Evolutionary conservation across 2,113 vertebrate genomes (phyloP).

Genomic region (Xenus cinereus): DNA sequence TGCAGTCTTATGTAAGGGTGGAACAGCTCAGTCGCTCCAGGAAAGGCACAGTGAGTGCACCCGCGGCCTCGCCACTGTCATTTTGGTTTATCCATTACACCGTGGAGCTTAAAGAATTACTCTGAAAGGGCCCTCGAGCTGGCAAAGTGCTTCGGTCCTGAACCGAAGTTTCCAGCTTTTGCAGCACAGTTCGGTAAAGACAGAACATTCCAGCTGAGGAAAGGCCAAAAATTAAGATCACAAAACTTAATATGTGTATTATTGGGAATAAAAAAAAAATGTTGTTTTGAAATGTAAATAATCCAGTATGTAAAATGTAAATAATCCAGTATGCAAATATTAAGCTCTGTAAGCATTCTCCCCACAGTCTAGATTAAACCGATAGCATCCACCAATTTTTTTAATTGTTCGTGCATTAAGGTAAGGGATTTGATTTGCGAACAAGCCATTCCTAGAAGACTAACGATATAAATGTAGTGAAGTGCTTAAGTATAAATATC

Average conservation of each 20-base stretch:
- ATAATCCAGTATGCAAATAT: neutral
- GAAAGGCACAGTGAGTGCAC: neutral
- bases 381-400: neutral
- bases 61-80: neutral
- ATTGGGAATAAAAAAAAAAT: accelerated
- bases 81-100: neutral
- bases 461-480: neutral
- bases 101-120: neutral
- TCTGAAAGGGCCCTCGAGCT: conserved; percentile 11
- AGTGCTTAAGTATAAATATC: neutral
- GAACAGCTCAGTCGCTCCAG: neutral
- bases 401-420: neutral
- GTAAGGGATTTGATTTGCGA: neutral
- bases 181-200: neutral
- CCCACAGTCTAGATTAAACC: neutral
- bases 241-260: accelerated
- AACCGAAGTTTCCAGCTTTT: neutral
- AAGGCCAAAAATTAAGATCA: neutral
- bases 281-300: neutral
- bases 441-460: neutral
- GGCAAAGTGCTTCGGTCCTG: neutral
- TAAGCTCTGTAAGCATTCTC: neutral
- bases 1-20: neutral
- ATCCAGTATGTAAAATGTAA: neutral
- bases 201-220: neutral